Evolutionary conservation across 92 coral and sea anemone species (phyloP).

Genomic region (Zoanthus sociatus): DNA sequence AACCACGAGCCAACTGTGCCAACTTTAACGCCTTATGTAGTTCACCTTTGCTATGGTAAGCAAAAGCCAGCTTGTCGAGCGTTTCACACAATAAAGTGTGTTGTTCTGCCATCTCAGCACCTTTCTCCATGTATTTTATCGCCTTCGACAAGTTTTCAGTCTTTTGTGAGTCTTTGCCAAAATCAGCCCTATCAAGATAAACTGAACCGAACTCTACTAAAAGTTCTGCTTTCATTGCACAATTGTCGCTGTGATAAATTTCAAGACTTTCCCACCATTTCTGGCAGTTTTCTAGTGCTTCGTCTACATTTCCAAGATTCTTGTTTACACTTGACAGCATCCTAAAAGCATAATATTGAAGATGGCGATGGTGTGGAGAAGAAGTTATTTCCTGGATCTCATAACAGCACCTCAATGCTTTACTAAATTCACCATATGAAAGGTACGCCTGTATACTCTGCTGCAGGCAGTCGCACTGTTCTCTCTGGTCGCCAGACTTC

Average conservation of each 20-base stretch:
- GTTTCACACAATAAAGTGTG: background rate
- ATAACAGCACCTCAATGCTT: constrained; percentile 17
- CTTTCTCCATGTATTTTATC: background rate
- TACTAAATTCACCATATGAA: constrained; percentile 18
- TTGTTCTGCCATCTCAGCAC: background rate
- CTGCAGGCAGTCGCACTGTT: background rate
- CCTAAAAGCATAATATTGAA: constrained; percentile 11
- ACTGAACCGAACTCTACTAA: background rate
- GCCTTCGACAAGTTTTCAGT: background rate
- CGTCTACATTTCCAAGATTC: background rate
- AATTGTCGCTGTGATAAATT: background rate
- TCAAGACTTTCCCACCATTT: background rate
- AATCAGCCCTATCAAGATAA: constrained; percentile 1
- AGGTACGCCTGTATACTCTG: constrained; percentile 8
- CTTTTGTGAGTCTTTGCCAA: background rate
- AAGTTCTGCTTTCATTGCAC: background rate
- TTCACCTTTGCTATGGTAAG: constrained; percentile 1
- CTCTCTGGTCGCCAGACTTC: background rate
- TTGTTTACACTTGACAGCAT: constrained; percentile 1
- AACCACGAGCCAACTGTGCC: no score
- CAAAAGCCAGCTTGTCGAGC: constrained; percentile 5
- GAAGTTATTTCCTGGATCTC: constrained; percentile 11
- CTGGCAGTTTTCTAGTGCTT: constrained; percentile 13
- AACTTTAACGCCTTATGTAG: no score
- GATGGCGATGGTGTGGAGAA: constrained; percentile 23